Percentiles rank a stretch among this genome's conserved stretches.
These are phyloP conservation scores for Theocolax elegans DNA, from an alignment of 1,140 invertebrate genomes.

Conservation along the genomic window DNA sequence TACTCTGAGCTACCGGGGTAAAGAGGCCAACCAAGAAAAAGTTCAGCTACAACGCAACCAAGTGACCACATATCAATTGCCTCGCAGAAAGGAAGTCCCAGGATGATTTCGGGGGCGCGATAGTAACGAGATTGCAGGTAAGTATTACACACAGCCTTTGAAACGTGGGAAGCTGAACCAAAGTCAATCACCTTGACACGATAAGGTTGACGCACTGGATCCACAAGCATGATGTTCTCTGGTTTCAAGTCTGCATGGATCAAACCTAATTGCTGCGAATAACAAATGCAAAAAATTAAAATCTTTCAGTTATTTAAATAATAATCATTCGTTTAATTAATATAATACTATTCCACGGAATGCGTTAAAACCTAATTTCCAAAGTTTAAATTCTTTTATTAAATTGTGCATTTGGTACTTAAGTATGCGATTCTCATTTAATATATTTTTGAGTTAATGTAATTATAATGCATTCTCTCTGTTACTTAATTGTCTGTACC, in stretches of 20 bases:
- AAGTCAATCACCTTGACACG: constrained; percentile 99
- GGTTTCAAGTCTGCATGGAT: constrained; percentile 99
- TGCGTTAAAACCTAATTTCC: no score
- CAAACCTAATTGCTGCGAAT: constrained; percentile 90
- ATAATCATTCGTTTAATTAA: no score
- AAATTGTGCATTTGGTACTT: no score
- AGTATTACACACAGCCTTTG: constrained; percentile 99
- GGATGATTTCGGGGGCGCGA: constrained; percentile 98
- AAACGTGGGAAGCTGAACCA: constrained; percentile 98
- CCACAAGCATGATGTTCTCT: constrained; percentile 99
- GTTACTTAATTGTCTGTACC: no score
- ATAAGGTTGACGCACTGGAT: constrained; percentile 96
- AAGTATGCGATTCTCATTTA: no score
- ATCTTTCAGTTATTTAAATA: no score
- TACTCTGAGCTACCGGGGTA: constrained; percentile 99
- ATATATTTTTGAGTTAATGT: no score
- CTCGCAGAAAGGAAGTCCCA: constrained; percentile 98
- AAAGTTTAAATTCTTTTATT: no score
- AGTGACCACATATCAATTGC: constrained; percentile 99
- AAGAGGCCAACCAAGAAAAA: constrained; percentile 99
- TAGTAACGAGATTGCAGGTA: constrained; percentile 99
- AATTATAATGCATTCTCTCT: no score
- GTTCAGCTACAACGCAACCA: constrained; percentile 98
- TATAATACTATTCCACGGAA: no score
- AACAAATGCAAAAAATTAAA: no score